Conservation (phyloP, 2,113 vertebrate species). For the Cygnus buccinator region DNA sequence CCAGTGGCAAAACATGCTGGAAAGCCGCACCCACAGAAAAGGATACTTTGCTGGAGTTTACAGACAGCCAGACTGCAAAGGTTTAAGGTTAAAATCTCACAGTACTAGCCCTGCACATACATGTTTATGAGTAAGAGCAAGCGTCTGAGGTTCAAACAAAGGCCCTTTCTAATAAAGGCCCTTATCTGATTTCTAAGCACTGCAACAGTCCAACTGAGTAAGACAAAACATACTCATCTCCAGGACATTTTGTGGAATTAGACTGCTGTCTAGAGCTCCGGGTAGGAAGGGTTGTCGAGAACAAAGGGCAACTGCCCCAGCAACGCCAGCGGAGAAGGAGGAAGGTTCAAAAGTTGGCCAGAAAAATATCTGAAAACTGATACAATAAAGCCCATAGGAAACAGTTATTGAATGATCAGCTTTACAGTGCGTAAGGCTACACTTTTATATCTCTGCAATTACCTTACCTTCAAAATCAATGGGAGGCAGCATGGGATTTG, state of each 20-base stretch:
- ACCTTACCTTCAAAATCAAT: neutral
- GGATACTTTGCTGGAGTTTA: neutral
- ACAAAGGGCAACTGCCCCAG: neutral
- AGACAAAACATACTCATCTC: neutral
- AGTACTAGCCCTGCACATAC: neutral
- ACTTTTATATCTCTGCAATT: neutral
- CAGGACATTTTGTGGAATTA: neutral
- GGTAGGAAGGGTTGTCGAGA: neutral
- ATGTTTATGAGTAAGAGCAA: neutral
- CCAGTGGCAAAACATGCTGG: neutral
- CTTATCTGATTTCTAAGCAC: neutral
- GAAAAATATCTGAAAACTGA: neutral
- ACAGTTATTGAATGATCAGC: neutral
- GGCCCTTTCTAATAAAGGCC: neutral
- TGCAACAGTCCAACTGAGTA: neutral
- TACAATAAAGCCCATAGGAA: conserved; percentile 1
- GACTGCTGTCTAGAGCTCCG: neutral
- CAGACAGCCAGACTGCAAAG: neutral
- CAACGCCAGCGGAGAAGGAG: neutral
- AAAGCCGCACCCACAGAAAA: neutral
- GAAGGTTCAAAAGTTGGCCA: neutral
- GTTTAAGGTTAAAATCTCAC: neutral
- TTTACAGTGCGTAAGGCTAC: neutral
- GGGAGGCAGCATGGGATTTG: neutral
- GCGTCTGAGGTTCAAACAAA: neutral